A percentile compares a stretch with the other conserved stretches of the same genome.
These are phyloP conservation scores for Trachurus trachurus DNA, from an alignment of 2,797 vertebrate genomes.

Conservation along the genomic window DNA sequence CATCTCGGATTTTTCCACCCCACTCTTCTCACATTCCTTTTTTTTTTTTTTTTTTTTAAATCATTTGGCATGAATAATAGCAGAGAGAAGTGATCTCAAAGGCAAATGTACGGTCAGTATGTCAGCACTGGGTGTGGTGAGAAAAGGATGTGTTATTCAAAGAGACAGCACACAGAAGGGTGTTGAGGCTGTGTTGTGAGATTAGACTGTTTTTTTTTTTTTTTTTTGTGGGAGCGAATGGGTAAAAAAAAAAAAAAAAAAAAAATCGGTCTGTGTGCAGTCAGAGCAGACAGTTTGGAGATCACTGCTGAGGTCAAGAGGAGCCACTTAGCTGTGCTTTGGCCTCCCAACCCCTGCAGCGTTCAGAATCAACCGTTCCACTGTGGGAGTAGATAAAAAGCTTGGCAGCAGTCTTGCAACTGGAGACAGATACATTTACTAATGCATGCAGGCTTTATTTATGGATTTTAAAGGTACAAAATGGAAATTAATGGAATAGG, in stretches of 20 bases:
- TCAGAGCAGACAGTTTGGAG: constrained; percentile 76
- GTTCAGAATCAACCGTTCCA: constrained; percentile 70
- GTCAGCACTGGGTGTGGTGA: constrained; percentile 55
- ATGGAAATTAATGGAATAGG: constrained; percentile 66
- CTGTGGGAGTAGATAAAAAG: constrained; percentile 74
- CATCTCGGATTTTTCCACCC: constrained; percentile 33
- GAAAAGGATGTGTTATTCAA: constrained; percentile 62
- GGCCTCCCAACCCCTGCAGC: constrained; percentile 75
- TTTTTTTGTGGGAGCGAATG: constrained; percentile 57
- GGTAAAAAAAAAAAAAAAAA: constrained; percentile 25
- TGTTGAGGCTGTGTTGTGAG: constrained; percentile 58
- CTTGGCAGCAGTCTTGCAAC: constrained; percentile 68
- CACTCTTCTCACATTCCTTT: neutral
- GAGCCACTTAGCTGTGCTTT: constrained; percentile 82
- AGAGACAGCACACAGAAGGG: constrained; percentile 59
- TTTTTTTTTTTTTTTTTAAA: neutral
- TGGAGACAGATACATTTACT: constrained; percentile 58
- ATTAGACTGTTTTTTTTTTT: constrained; percentile 56
- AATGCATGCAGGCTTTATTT: constrained; percentile 67
- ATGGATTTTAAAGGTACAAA: constrained; percentile 70
- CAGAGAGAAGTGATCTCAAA: constrained; percentile 60
- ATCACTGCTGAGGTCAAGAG: constrained; percentile 82
- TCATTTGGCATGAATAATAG: constrained; percentile 55
- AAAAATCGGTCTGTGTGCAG: constrained; percentile 62
- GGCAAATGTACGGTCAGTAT: constrained; percentile 58